Evolutionary conservation across 2,113 vertebrate species (phyloP).

Genomic region (Leuciscus idus): DNA sequence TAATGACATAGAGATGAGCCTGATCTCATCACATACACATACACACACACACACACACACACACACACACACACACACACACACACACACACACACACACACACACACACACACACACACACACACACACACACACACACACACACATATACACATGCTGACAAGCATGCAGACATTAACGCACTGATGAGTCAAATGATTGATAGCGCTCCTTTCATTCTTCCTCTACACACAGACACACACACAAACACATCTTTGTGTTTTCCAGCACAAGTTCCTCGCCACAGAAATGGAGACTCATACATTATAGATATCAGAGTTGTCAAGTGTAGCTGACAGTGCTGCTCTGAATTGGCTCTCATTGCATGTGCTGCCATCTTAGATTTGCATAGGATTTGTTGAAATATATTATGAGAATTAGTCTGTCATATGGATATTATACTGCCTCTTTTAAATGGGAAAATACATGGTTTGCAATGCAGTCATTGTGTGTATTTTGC

Average conservation of each 20-base stretch:
- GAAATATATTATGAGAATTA: conserved; percentile 41
- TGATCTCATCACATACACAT: conserved; percentile 33
- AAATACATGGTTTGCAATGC: not conserved
- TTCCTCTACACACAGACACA: conserved; percentile 27
- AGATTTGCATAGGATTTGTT: conserved; percentile 28
- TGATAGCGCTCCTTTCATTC: conserved; percentile 47
- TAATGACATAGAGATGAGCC: conserved; percentile 55
- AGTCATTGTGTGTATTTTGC: not conserved
- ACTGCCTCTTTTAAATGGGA: not conserved
- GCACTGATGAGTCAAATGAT: conserved; percentile 54
- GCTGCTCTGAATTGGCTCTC: conserved; percentile 36
- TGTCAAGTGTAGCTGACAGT: conserved; percentile 49
- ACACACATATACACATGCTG: conserved; percentile 30
- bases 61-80: conserved; percentile 15
- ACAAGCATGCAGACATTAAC: conserved; percentile 47
- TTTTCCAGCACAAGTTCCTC: conserved; percentile 27
- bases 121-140: not conserved
- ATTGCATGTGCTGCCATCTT: conserved; percentile 36
- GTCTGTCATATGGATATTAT: not conserved
- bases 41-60: not conserved
- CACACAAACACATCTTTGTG: conserved; percentile 15
- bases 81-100: conserved; percentile 23
- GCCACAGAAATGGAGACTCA: conserved; percentile 31
- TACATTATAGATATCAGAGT: conserved; percentile 53
- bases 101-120: conserved; percentile 2